Evolutionary conservation across 2,797 vertebrate species (phyloP).

Genomic region (Zalophus californianus): DNA sequence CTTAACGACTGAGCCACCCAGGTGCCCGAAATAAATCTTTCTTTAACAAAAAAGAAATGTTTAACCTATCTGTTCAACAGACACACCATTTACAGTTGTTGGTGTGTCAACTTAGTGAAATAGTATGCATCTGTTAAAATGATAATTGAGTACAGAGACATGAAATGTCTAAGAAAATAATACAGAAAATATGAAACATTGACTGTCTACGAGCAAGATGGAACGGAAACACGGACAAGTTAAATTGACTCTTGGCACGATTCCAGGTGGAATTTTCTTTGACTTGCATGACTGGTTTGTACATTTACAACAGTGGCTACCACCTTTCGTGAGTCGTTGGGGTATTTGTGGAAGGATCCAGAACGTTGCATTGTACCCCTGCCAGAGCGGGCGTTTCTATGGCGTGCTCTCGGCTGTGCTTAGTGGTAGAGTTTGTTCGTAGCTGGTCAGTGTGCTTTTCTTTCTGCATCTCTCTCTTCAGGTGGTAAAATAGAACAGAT

Average conservation of each 20-base stretch:
- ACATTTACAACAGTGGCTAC: neutral
- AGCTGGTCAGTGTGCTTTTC: fast-evolving
- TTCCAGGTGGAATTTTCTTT: fast-evolving
- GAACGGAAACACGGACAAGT: fast-evolving
- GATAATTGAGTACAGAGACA: neutral
- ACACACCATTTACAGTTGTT: neutral
- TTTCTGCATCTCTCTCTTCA: neutral
- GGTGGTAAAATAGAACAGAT: neutral
- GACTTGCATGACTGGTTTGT: no score
- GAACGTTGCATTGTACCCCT: fast-evolving
- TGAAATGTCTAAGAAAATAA: neutral
- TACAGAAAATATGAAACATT: neutral
- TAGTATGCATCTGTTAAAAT: neutral
- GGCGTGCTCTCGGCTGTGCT: fast-evolving
- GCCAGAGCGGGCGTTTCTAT: fast-evolving
- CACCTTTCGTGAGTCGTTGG: neutral
- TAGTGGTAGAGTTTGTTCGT: fast-evolving
- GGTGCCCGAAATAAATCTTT: neutral
- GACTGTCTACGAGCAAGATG: neutral
- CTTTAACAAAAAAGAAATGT: neutral
- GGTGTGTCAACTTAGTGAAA: neutral
- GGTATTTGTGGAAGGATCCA: neutral
- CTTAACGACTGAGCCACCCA: no score
- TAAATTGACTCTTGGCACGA: fast-evolving
- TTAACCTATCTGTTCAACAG: neutral